Percentiles rank a stretch among this genome's conserved stretches.
phyloP scores from a whole-genome alignment of 2,888 invertebrate species.

The Esperia sulphurella region DNA sequence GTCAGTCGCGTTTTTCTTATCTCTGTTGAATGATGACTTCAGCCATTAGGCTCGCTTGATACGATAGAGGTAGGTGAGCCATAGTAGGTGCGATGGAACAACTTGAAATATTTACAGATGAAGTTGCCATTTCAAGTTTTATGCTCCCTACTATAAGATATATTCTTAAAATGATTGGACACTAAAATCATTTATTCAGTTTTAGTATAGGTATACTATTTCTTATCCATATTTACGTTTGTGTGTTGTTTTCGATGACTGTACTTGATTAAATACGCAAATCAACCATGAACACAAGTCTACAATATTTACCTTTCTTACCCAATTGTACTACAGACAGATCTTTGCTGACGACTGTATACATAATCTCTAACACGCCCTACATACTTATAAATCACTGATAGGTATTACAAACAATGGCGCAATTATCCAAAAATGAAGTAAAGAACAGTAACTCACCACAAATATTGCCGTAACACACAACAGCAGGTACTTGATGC shows the following conservation, averaged over 20 bases:
- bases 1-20: not conserved
- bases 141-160: too few relatives aligned
- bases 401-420: constrained; percentile 13
- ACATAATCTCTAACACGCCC: not conserved
- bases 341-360: not conserved
- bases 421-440: not conserved
- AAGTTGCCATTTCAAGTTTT: too few relatives aligned
- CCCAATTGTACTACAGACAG: too few relatives aligned
- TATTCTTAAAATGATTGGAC: too few relatives aligned
- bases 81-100: not conserved
- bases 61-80: not conserved
- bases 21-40: not conserved
- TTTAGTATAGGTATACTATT: too few relatives aligned
- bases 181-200: too few relatives aligned
- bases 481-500: constrained; percentile 87
- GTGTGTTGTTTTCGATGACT: too few relatives aligned
- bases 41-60: not conserved
- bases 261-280: too few relatives aligned
- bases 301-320: not conserved
- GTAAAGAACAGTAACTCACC: constrained; percentile 75
- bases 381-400: constrained; percentile 7
- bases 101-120: not conserved
- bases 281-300: too few relatives aligned
- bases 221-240: too few relatives aligned
- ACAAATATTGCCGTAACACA: constrained; percentile 88